Evolutionary conservation across 2,113 vertebrate species (phyloP), one percentile per base, ranked within the genome.

Genomic region (Tupaia chinensis): DNA sequence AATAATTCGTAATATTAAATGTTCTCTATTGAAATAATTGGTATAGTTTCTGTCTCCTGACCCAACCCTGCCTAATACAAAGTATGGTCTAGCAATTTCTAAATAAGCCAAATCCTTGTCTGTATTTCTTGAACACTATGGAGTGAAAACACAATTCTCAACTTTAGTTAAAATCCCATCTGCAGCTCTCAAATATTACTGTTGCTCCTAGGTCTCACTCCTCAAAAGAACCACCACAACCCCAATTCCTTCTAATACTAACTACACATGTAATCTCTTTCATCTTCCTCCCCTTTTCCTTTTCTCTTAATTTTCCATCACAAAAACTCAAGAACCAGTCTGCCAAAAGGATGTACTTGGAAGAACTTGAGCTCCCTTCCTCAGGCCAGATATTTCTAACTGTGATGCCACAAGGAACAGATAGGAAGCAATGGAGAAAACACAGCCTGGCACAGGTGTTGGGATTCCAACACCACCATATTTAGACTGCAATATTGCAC

Each of bases 21-120:
- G 44, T 22, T 84, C 14, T 84, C 69, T 78, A 54, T 90, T 85
- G 63, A 93, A 93, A 89, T 86, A 95, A 91, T 34, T 91, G 20
- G 23, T 72, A 3, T 44, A 23, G 68, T 76, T 76, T 94, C 60
- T 85, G 34, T 85, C 89, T 95, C 93, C 63, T 81, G 58, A 95
- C 29, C 87, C 89, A 86, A 92, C 25, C 22, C 53, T 69, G 22
- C 76, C 69, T 86, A 25, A 79, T 22, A 86, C 8, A 83, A 72
- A 94, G 44, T n/a, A 61, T 22, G 88, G 63, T 44, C 29, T 20
- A 77, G 9, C 29, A 95, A 91, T 88, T 93, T 91, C 78, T 80
- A 91, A 94, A 93, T 61, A 80, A 91, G 16, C 53, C 94, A 94
- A 76, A 85, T 25, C 69, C 8, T 68, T 32, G 53, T 72, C 61